Evolutionary conservation across 2,113 vertebrate genomes (phyloP), one percentile per base, ranked within the genome.

Genomic region (Ctenodactylus gundi): DNA sequence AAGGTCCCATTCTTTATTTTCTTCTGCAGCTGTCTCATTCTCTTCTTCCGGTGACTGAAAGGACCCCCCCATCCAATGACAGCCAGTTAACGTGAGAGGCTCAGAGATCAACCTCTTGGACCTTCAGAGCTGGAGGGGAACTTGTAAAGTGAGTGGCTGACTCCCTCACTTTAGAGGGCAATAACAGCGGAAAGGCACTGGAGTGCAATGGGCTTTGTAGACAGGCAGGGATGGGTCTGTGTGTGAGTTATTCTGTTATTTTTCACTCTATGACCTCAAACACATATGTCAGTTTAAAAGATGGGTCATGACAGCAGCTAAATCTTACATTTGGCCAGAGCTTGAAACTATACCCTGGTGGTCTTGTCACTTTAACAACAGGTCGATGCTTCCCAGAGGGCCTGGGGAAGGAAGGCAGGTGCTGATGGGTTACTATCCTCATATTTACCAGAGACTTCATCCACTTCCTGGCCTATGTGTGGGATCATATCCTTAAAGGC

Each of bases 11-110:
- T 99, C 97, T 99, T 99, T 12, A 99, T 99, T 97, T 99, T 99
- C 96, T 99, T 99, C 97, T 99, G 99, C 0, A 99, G 98, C 78
- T 99, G 99, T n/a, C 99, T 98, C 99, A 99, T 99, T 77, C 99
- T 99, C 97, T 99, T 99, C 98, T 99, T 99, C 14, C 99, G 98
- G 91, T 99, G 99, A 97, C 99, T 99, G 75, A 1, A 94, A 77
- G 36, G 57, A 57, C 17, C 83, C 85, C 68, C 75, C 84, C 36
- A 60, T 0, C 84, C 87, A 90, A 85, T 6, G 7, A 96, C 3
- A 94, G 41, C 9, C 80, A 92, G 88, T 97, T 92, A 96, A 67
- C 57, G 85, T 62, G 15, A 57, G 1, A 91, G 46, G 39, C 29
- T 36, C 75, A 78, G 4, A 1, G 46, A 41, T 14, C 31, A 34